Percentiles rank a stretch among this genome's conserved stretches.
phyloP scores from a whole-genome alignment of 2,797 vertebrate species.

The Malacoraja senta region DNA sequence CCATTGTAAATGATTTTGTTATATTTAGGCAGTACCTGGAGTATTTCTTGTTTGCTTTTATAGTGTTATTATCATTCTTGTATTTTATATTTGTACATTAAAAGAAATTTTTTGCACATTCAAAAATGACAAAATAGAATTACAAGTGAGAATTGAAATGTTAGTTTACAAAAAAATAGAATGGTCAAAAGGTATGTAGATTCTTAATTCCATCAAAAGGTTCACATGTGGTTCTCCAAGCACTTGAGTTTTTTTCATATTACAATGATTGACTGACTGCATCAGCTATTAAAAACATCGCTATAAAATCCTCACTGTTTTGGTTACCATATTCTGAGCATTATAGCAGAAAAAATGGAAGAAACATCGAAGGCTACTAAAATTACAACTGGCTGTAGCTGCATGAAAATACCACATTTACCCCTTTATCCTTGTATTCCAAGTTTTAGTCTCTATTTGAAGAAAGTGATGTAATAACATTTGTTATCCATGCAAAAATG shows the following conservation, averaged over 20 bases:
- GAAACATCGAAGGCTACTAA: not conserved
- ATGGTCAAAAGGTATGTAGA: slow-evolving; percentile 12
- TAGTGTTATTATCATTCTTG: slow-evolving; percentile 11
- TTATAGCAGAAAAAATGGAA: not conserved
- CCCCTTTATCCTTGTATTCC: not conserved
- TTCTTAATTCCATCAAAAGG: slow-evolving; percentile 17
- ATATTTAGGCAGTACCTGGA: slow-evolving; percentile 33
- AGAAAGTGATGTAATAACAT: not conserved
- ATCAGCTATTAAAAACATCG: not conserved
- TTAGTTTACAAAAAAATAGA: slow-evolving; percentile 6
- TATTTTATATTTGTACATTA: slow-evolving; percentile 32
- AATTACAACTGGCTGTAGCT: not conserved
- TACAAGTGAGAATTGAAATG: slow-evolving; percentile 18
- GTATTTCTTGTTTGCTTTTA: slow-evolving; percentile 25
- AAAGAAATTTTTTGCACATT: slow-evolving; percentile 34
- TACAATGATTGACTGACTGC: not conserved
- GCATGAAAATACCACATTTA: not conserved
- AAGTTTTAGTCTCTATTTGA: slow-evolving; percentile 3
- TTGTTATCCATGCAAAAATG: not conserved
- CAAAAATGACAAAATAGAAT: not conserved
- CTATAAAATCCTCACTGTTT: not conserved
- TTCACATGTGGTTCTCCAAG: slow-evolving; percentile 32
- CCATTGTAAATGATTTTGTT: slow-evolving; percentile 21
- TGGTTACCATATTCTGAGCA: slow-evolving; percentile 1
- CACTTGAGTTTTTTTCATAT: slow-evolving; percentile 32